Percentiles rank a stretch among this genome's conserved stretches.
Evolutionary conservation across 2,113 vertebrate genomes (phyloP).

Genomic region (Coptodon rendalli): DNA sequence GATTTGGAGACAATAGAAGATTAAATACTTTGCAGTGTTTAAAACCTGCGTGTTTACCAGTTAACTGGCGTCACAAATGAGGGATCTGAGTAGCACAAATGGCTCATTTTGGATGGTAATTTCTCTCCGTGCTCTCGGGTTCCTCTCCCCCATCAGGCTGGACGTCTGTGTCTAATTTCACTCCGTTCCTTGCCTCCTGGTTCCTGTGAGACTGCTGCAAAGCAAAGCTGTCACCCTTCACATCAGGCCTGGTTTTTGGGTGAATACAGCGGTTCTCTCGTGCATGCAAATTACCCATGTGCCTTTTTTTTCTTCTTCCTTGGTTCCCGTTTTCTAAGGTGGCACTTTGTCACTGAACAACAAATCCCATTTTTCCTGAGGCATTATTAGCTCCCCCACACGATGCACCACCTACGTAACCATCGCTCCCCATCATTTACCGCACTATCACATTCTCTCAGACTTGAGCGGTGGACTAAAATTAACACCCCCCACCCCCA

Average conservation of each 20-base stretch:
- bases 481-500: not conserved
- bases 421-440: not conserved
- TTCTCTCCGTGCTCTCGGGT: not conserved
- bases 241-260: not conserved
- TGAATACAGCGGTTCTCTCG: fast-evolving
- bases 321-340: not conserved
- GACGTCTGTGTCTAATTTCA: not conserved
- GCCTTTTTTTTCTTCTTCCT: not conserved
- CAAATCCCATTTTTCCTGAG: not conserved
- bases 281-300: not conserved
- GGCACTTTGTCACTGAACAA: not conserved
- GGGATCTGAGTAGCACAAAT: not conserved
- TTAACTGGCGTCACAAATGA: not conserved
- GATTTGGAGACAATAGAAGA: fast-evolving
- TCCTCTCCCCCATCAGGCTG: fast-evolving
- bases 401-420: not conserved
- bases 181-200: not conserved
- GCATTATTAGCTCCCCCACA: not conserved
- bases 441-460: not conserved
- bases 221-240: not conserved
- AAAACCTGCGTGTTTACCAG: not conserved
- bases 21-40: not conserved
- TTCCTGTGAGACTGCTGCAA: not conserved
- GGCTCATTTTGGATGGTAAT: not conserved
- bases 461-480: constrained; percentile 1